These are phyloP conservation scores for Thaumetopoea pityocampa DNA, from an alignment of 1,140 invertebrate genomes.

Conservation along the genomic window DNA sequence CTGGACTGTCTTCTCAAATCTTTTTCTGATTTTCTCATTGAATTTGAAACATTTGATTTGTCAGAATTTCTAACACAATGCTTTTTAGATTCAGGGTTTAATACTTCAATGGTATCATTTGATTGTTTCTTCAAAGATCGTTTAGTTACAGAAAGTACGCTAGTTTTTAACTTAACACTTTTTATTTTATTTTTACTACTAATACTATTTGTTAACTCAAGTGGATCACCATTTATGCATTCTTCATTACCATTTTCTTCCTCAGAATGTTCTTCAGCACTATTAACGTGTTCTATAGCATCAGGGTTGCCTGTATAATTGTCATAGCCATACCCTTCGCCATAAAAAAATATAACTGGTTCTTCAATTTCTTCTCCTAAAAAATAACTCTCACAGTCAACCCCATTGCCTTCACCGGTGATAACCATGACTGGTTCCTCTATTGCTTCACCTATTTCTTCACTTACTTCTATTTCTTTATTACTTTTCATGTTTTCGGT, in stretches of 20 bases:
- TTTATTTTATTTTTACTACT: slow-evolving; percentile 53
- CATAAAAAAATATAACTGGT: slow-evolving; percentile 82
- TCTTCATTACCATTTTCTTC: slow-evolving; percentile 58
- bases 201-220: slow-evolving; percentile 41
- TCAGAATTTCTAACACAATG: slow-evolving; percentile 54
- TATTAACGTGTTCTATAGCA: slow-evolving; percentile 64
- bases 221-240: slow-evolving; percentile 58
- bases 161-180: slow-evolving; percentile 54
- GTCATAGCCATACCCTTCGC: slow-evolving; percentile 83
- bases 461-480: slow-evolving; percentile 33
- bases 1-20: slow-evolving; percentile 47
- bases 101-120: slow-evolving; percentile 47
- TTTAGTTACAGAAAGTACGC: slow-evolving; percentile 45
- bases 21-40: slow-evolving; percentile 63
- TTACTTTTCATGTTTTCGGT: slow-evolving; percentile 27
- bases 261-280: slow-evolving; percentile 38
- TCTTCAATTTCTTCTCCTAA: slow-evolving; percentile 83
- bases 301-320: slow-evolving; percentile 82
- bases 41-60: slow-evolving; percentile 59
- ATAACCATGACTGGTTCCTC: slow-evolving; percentile 86
- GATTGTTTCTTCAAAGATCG: slow-evolving; percentile 55
- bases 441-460: slow-evolving; percentile 79
- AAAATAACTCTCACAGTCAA: slow-evolving; percentile 79
- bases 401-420: slow-evolving; percentile 84
- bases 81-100: slow-evolving; percentile 58